Evolutionary conservation across 1,140 invertebrate genomes (phyloP).

Genomic region (Tribolium castaneum): DNA sequence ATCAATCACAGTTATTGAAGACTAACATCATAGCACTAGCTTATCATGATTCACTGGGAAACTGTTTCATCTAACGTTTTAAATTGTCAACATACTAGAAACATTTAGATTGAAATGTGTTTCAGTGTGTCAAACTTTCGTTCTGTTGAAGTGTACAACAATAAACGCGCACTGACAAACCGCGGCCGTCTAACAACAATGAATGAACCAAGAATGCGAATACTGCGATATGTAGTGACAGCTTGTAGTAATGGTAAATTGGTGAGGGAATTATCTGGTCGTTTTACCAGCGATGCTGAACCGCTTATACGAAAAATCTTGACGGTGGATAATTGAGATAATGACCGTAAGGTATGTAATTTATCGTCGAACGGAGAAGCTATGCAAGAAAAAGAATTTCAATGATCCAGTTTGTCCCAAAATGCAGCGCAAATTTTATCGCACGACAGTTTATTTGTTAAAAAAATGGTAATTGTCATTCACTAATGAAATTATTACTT

Average conservation of each 20-base stretch:
- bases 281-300: conserved; percentile 13
- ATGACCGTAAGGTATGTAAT: not conserved
- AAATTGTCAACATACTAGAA: not conserved
- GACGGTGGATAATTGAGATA: conserved; percentile 10
- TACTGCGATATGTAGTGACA: not conserved
- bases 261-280: conserved; percentile 15
- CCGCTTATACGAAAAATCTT: not conserved
- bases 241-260: conserved; percentile 30
- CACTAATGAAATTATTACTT: too few species aligned
- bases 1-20: not conserved
- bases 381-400: not conserved
- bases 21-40: not conserved
- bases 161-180: conserved; percentile 1
- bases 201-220: conserved; percentile 14
- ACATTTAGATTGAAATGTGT: conserved; percentile 16
- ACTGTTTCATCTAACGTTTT: not conserved
- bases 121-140: conserved; percentile 31
- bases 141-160: not conserved
- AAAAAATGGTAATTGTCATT: too few species aligned
- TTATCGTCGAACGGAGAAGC: not conserved
- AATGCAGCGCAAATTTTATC: not conserved
- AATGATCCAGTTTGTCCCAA: not conserved
- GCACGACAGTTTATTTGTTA: too few species aligned
- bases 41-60: too few species aligned
- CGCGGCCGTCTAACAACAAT: not conserved